Conservation (phyloP, 2,888 invertebrate species). For the Diarsia rubi region DNA sequence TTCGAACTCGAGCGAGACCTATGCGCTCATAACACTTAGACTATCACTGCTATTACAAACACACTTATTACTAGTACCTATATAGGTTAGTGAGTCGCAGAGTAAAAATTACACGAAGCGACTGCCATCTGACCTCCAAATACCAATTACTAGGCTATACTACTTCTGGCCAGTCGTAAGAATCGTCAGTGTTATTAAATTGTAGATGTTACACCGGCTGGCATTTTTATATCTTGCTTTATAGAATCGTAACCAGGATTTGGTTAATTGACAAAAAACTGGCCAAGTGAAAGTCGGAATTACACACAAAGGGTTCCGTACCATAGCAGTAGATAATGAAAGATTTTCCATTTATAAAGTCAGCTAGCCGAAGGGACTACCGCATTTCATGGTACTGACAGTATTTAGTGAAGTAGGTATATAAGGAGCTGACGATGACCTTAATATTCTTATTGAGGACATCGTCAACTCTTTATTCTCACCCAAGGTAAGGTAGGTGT, state of each 20-base stretch:
- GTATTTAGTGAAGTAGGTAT: not conserved
- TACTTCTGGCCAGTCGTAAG: not conserved
- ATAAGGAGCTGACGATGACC: not conserved
- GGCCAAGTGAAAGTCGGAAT: too few relatives aligned
- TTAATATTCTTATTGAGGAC: not conserved
- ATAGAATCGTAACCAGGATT: not conserved
- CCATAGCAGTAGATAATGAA: too few relatives aligned
- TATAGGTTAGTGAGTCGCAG: not conserved
- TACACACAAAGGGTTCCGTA: too few relatives aligned
- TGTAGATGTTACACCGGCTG: not conserved
- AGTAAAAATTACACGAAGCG: not conserved
- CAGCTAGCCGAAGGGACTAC: not conserved
- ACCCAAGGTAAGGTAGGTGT: too few relatives aligned
- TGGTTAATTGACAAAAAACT: too few relatives aligned
- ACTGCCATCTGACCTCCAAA: conserved; percentile 4
- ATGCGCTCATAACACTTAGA: too few relatives aligned
- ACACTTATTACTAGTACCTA: too few relatives aligned
- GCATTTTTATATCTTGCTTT: not conserved
- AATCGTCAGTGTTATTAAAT: not conserved
- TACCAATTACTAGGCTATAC: not conserved
- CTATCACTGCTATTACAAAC: too few relatives aligned
- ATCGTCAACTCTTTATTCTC: too few relatives aligned
- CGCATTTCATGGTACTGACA: not conserved
- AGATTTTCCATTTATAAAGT: too few relatives aligned
- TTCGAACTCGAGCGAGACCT: too few relatives aligned